Conservation (phyloP, 35 echinoderm and acorn worm genomes). For the Lytechinus pictus region DNA sequence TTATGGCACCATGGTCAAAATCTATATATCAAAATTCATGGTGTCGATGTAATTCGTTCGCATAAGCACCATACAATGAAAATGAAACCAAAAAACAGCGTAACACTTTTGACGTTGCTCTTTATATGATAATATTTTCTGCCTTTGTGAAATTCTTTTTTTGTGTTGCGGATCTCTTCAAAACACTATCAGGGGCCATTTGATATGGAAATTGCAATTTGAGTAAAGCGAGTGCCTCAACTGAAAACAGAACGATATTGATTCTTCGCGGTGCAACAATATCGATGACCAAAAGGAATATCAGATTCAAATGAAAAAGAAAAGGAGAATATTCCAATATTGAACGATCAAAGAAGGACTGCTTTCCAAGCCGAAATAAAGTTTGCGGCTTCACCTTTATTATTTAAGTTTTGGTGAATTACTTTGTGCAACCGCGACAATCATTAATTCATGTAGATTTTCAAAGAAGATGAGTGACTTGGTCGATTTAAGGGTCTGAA, state of each 20-base stretch:
- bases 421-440: no score
- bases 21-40: no score
- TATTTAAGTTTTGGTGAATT: no score
- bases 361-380: neutral
- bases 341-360: neutral
- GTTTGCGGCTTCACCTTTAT: no score
- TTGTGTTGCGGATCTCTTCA: neutral
- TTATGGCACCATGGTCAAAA: no score
- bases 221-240: neutral
- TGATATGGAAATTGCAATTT: slow-evolving; percentile 4
- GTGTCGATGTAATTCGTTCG: no score
- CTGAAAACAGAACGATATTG: neutral
- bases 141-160: neutral
- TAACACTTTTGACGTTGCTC: neutral
- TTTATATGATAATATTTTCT: neutral
- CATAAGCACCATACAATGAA: neutral
- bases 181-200: neutral
- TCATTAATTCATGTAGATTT: no score
- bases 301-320: neutral
- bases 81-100: neutral
- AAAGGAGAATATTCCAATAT: neutral
- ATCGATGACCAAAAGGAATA: neutral
- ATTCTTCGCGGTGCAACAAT: neutral
- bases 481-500: no score
- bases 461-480: no score